Evolutionary conservation across 1,140 invertebrate species (phyloP).

Genomic region (Asbolus verrucosus): DNA sequence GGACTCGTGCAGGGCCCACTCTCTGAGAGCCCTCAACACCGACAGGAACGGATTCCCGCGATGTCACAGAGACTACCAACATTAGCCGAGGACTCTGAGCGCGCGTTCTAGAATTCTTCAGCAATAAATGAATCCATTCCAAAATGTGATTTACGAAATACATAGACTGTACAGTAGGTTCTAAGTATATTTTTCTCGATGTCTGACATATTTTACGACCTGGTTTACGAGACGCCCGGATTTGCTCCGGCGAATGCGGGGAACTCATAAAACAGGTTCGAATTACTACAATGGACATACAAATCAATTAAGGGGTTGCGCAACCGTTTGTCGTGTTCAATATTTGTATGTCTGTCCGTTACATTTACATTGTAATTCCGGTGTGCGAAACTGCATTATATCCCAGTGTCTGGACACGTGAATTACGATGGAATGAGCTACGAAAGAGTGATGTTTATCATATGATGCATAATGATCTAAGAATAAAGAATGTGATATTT

Average conservation of each 20-base stretch:
- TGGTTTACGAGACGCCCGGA: not conserved
- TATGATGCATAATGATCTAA: slow-evolving; percentile 28
- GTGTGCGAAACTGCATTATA: slow-evolving; percentile 16
- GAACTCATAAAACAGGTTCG: not conserved
- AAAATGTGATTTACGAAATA: slow-evolving; percentile 62
- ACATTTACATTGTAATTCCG: slow-evolving; percentile 17
- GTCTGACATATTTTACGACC: slow-evolving; percentile 14
- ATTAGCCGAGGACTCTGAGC: slow-evolving; percentile 48
- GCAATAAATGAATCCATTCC: slow-evolving; percentile 64
- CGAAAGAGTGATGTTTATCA: slow-evolving; percentile 43
- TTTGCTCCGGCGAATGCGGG: not conserved
- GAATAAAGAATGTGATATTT: slow-evolving; percentile 51
- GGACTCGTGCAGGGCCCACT: slow-evolving; percentile 68
- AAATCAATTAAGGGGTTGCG: slow-evolving; percentile 29
- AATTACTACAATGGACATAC: slow-evolving; percentile 28
- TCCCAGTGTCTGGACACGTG: slow-evolving; percentile 36
- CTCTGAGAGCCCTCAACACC: slow-evolving; percentile 56
- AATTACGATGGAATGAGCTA: slow-evolving; percentile 27
- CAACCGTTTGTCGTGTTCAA: slow-evolving; percentile 29
- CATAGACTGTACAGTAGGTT: slow-evolving; percentile 62
- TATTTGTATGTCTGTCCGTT: slow-evolving; percentile 30
- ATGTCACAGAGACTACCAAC: slow-evolving; percentile 58
- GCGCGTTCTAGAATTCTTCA: slow-evolving; percentile 28
- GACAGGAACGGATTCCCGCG: slow-evolving; percentile 61
- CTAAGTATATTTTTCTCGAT: slow-evolving; percentile 55